phyloP scores from a whole-genome alignment of 2,888 invertebrate genomes.

The Heliconius sara region DNA sequence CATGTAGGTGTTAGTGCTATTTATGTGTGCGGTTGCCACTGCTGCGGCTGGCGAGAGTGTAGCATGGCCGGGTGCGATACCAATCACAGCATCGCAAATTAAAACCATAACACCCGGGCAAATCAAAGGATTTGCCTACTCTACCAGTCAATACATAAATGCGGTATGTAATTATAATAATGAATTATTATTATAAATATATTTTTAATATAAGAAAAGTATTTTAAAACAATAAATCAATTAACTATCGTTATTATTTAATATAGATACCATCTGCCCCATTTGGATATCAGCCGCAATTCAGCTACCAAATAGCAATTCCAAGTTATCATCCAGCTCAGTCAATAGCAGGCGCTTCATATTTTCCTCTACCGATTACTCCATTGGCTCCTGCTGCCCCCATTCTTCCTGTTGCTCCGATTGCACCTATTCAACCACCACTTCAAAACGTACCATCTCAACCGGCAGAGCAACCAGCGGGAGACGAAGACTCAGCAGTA shows the following conservation, averaged over 20 bases:
- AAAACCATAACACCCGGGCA: constrained; percentile 63
- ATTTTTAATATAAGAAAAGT: neutral
- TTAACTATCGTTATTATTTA: constrained; percentile 17
- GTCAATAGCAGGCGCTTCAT: constrained; percentile 55
- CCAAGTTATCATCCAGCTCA: constrained; percentile 59
- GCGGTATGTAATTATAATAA: constrained; percentile 58
- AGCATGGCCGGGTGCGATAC: constrained; percentile 55
- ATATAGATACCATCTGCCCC: constrained; percentile 63
- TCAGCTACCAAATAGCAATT: constrained; percentile 61
- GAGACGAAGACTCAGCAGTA: constrained; percentile 71
- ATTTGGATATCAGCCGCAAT: constrained; percentile 62
- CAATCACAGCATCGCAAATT: constrained; percentile 53
- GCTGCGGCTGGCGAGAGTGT: constrained; percentile 56
- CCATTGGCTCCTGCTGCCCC: constrained; percentile 47
- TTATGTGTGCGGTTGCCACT: constrained; percentile 59
- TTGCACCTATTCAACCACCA: constrained; percentile 48
- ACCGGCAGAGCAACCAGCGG: constrained; percentile 56
- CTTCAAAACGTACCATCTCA: constrained; percentile 43
- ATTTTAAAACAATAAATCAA: neutral
- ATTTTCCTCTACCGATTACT: constrained; percentile 45
- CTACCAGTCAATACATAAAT: constrained; percentile 73
- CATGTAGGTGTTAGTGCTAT: constrained; percentile 59
- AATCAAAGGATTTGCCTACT: constrained; percentile 68
- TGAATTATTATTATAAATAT: neutral
- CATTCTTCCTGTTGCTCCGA: constrained; percentile 47